Conservation (phyloP, 2,888 invertebrate species). For the Drosophila gaucha region DNA sequence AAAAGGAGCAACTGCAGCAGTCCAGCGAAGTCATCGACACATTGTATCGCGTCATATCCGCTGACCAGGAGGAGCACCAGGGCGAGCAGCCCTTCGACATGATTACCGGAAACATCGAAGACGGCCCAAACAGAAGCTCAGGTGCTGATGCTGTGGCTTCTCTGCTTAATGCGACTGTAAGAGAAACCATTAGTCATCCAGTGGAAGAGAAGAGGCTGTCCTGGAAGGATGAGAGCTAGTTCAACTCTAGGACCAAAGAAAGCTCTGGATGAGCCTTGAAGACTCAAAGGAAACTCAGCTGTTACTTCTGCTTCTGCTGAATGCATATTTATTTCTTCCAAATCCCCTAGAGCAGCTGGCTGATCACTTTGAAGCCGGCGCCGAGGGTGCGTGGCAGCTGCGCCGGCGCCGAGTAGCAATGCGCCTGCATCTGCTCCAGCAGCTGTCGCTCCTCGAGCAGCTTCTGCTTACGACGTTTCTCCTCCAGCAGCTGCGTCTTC, state of each 20-base stretch:
- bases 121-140: too few relatives aligned
- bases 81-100: not conserved
- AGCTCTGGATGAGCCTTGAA: too few relatives aligned
- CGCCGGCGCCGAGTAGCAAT: slow-evolving; percentile 83
- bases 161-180: too few relatives aligned
- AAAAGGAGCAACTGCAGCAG: slow-evolving; percentile 23
- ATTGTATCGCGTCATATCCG: not conserved
- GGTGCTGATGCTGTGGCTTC: too few relatives aligned
- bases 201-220: too few relatives aligned
- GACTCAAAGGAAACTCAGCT: not conserved
- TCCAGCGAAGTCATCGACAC: not conserved
- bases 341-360: slow-evolving; percentile 46
- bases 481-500: slow-evolving; percentile 80
- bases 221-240: too few relatives aligned
- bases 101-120: not conserved
- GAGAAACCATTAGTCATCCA: too few relatives aligned
- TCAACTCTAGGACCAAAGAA: too few relatives aligned
- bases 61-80: not conserved
- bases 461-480: slow-evolving; percentile 82
- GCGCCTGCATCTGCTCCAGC: slow-evolving; percentile 82
- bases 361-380: slow-evolving; percentile 79
- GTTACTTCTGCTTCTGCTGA: not conserved
- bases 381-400: slow-evolving; percentile 79
- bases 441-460: slow-evolving; percentile 82
- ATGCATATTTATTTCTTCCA: slow-evolving; percentile 5